A percentile compares a stretch with the other conserved stretches of the same genome.
These are phyloP conservation scores for Xenops minutus DNA, from an alignment of 2,797 vertebrate species.

Conservation along the genomic window DNA sequence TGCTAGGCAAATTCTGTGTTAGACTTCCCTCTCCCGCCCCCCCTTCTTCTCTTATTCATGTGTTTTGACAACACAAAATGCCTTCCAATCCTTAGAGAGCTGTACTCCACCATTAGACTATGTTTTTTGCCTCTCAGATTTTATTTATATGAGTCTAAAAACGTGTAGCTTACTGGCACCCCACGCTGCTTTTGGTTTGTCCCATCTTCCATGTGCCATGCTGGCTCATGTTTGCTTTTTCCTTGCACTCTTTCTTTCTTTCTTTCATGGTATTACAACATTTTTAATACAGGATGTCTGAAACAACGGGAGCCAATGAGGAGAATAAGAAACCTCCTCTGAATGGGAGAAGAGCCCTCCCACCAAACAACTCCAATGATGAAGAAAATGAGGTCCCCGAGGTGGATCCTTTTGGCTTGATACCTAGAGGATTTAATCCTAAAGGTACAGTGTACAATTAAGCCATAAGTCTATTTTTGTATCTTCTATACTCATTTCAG, in stretches of 20 bases:
- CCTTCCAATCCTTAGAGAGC: constrained; percentile 4
- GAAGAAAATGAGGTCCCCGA: constrained; percentile 80
- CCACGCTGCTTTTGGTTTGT: background rate
- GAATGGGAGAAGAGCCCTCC: constrained; percentile 80
- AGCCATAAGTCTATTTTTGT: background rate
- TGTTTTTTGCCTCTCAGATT: constrained; percentile 15
- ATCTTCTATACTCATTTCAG: background rate
- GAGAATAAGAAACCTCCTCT: constrained; percentile 54
- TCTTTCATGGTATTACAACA: background rate
- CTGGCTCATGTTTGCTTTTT: background rate
- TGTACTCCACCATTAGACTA: constrained; percentile 11
- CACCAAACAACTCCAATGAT: constrained; percentile 82
- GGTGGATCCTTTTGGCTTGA: constrained; percentile 77
- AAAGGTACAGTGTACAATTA: constrained; percentile 75
- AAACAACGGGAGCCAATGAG: constrained; percentile 18
- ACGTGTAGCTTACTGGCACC: background rate
- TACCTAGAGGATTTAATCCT: constrained; percentile 82
- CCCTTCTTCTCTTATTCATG: constrained; percentile 41
- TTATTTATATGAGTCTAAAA: constrained; percentile 31
- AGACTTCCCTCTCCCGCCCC: background rate
- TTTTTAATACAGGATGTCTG: constrained; percentile 65
- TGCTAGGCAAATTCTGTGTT: constrained; percentile 8
- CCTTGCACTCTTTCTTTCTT: background rate
- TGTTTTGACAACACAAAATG: constrained; percentile 42
- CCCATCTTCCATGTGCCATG: background rate